Conservation (phyloP, 2,797 vertebrate species). For the Echiichthys vipera region DNA sequence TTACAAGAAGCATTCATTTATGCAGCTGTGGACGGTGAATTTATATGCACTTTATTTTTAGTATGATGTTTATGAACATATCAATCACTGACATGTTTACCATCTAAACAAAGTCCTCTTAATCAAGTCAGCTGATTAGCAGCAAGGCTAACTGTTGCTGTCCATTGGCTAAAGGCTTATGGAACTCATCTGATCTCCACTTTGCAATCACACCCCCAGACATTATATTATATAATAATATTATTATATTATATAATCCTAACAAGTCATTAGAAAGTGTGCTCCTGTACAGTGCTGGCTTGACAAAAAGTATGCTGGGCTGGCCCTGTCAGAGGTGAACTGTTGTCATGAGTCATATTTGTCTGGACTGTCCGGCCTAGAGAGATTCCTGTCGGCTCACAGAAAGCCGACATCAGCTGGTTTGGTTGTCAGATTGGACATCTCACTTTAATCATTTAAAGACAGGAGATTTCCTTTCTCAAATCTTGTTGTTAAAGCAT, state of each 20-base stretch:
- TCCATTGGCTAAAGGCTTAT: background rate
- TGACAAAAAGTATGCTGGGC: slow-evolving; percentile 32
- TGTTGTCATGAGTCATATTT: slow-evolving; percentile 66
- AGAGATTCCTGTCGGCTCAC: slow-evolving; percentile 27
- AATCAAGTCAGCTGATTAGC: background rate
- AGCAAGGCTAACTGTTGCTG: too few relatives aligned
- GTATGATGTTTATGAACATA: background rate
- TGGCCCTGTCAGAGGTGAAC: slow-evolving; percentile 40
- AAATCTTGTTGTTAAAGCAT: background rate
- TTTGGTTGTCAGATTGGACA: slow-evolving; percentile 17
- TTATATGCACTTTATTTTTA: slow-evolving; percentile 6
- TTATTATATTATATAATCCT: slow-evolving; percentile 19
- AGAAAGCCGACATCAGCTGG: slow-evolving; percentile 54
- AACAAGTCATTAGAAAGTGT: background rate
- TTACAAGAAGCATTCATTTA: background rate
- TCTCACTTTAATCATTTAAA: slow-evolving; percentile 7
- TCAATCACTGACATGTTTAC: background rate
- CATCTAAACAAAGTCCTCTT: background rate
- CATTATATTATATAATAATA: too few relatives aligned
- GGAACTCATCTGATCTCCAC: background rate
- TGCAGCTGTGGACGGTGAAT: background rate
- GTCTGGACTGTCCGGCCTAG: slow-evolving; percentile 38
- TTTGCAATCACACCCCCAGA: too few relatives aligned
- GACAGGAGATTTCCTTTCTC: background rate
- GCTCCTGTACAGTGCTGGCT: slow-evolving; percentile 16